A percentile compares a stretch with the other conserved stretches of the same genome.
Conservation (phyloP, 2,888 invertebrate species). For the Helicoverpa assulta region DNA sequence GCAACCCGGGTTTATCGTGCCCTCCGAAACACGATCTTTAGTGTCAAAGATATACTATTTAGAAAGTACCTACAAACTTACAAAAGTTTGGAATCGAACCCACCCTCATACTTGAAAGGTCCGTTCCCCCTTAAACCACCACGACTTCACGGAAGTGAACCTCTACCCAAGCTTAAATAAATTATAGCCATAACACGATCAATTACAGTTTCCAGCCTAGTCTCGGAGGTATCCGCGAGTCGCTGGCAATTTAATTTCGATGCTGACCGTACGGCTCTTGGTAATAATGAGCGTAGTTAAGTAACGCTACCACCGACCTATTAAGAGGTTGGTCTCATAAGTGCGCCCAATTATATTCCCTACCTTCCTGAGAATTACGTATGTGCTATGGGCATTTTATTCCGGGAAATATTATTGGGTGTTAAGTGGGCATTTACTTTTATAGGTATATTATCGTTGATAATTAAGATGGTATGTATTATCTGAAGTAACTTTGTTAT, state of each 20-base stretch:
- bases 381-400: conserved; percentile 17
- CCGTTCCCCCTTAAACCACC: too few relatives aligned
- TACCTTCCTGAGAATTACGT: conserved; percentile 28
- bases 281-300: conserved; percentile 67
- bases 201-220: conserved; percentile 15
- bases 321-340: conserved; percentile 67
- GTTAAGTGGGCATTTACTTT: too few relatives aligned
- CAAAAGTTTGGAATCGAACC: too few relatives aligned
- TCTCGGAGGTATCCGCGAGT: conserved; percentile 31
- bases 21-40: too few relatives aligned
- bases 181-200: conserved; percentile 12
- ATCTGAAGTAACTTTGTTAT: too few relatives aligned
- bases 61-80: too few relatives aligned
- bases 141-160: too few relatives aligned
- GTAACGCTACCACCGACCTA: conserved; percentile 55
- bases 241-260: conserved; percentile 52
- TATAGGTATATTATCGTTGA: too few relatives aligned
- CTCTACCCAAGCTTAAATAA: conserved; percentile 6
- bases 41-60: too few relatives aligned
- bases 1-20: too few relatives aligned
- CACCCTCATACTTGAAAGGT: too few relatives aligned
- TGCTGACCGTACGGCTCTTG: conserved; percentile 50
- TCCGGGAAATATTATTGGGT: conserved; percentile 4
- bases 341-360: conserved; percentile 66
- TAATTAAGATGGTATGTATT: too few relatives aligned